Conservation (phyloP, 2,113 vertebrate species). For the Pituophis catenifer region DNA sequence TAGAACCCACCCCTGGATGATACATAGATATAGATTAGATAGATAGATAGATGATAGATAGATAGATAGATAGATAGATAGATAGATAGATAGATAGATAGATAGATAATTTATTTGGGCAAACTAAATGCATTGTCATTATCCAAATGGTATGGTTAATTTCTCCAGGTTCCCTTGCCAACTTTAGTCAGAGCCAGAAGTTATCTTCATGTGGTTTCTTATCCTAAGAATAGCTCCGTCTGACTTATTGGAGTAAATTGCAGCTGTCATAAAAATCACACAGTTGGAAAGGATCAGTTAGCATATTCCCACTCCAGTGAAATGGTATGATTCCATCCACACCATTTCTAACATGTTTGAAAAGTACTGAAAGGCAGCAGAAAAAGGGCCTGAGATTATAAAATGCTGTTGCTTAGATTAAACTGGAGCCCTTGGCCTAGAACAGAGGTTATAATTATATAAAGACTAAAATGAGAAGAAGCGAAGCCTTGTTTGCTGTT, state of each 20-base stretch:
- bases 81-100: neutral
- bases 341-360: constrained; percentile 14
- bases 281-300: constrained; percentile 7
- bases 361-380: neutral
- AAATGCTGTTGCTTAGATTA: neutral
- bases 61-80: neutral
- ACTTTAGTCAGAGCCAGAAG: neutral
- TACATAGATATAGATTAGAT: too few relatives aligned
- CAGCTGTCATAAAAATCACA: neutral
- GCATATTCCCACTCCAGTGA: neutral
- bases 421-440: neutral
- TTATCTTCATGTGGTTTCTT: constrained; percentile 18
- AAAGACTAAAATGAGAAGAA: neutral
- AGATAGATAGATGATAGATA: neutral
- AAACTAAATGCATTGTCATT: neutral
- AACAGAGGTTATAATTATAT: neutral
- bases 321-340: neutral
- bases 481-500: neutral
- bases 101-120: neutral
- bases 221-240: neutral
- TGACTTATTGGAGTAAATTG: neutral
- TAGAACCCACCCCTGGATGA: too few relatives aligned
- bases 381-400: neutral
- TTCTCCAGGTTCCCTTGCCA: neutral
- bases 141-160: neutral